A percentile compares a stretch with the other conserved stretches of the same genome.
Conservation (phyloP, 2,888 invertebrate genomes). For the Pammene aurita region DNA sequence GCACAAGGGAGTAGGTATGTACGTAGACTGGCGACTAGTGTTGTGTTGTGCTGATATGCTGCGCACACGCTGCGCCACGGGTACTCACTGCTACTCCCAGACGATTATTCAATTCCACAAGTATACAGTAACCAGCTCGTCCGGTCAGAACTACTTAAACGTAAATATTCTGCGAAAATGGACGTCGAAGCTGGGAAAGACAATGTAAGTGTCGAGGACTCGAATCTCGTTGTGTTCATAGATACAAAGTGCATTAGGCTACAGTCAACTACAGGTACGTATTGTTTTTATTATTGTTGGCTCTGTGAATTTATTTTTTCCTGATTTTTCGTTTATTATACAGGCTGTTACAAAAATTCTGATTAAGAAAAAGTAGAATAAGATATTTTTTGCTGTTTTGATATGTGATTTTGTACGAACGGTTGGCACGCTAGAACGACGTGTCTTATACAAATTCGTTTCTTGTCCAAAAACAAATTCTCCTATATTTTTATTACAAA, state of each 20-base stretch:
- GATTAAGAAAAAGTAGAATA: too few species aligned
- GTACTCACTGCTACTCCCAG: slow-evolving; percentile 1
- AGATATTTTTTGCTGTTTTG: too few species aligned
- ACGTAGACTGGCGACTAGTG: background rate
- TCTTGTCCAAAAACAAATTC: too few species aligned
- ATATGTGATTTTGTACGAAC: too few species aligned
- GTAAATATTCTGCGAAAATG: slow-evolving; percentile 53
- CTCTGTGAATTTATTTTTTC: background rate
- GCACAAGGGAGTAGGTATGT: background rate
- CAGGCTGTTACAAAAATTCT: too few species aligned
- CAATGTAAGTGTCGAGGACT: slow-evolving; percentile 66
- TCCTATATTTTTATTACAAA: too few species aligned
- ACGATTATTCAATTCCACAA: slow-evolving; percentile 62
- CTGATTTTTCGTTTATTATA: background rate
- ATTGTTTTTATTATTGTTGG: background rate
- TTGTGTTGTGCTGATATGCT: slow-evolving; percentile 7
- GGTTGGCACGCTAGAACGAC: too few species aligned
- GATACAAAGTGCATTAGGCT: slow-evolving; percentile 48
- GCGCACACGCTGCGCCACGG: slow-evolving; percentile 12
- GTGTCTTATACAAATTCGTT: too few species aligned
- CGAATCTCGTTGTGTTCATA: slow-evolving; percentile 63
- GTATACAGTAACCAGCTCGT: slow-evolving; percentile 48
- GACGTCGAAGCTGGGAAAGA: slow-evolving; percentile 67
- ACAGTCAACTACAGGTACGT: slow-evolving; percentile 10
- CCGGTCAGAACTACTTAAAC: slow-evolving; percentile 43